These are phyloP conservation scores for Halichoerus grypus DNA, from an alignment of 2,113 vertebrate genomes.

Conservation along the genomic window DNA sequence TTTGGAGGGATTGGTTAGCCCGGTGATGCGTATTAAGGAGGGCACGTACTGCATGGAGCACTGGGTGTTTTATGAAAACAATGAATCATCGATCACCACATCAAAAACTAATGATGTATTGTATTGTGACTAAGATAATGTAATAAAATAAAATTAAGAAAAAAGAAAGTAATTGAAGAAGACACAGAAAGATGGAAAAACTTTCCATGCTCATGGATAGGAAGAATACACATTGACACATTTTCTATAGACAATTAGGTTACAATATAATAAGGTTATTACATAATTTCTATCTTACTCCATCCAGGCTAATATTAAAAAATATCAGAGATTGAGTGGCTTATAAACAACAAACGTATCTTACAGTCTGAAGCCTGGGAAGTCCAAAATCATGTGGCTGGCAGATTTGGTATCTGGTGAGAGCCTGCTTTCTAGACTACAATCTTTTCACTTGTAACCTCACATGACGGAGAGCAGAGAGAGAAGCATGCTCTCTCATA, in stretches of 20 bases:
- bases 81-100: too few relatives aligned
- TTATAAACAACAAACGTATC: background rate
- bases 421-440: background rate
- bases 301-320: background rate
- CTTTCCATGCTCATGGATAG: too few relatives aligned
- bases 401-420: background rate
- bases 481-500: background rate
- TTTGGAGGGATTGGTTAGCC: too few relatives aligned
- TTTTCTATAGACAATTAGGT: background rate
- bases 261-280: background rate
- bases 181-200: too few relatives aligned
- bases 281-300: background rate
- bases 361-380: background rate
- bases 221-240: background rate
- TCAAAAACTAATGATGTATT: too few relatives aligned
- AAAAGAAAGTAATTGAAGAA: too few relatives aligned
- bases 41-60: too few relatives aligned
- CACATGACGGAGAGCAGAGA: background rate
- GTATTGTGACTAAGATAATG: too few relatives aligned
- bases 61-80: too few relatives aligned
- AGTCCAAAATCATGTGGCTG: background rate
- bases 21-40: too few relatives aligned
- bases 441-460: background rate
- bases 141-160: too few relatives aligned
- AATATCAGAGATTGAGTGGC: background rate